A percentile compares a stretch with the other conserved stretches of the same genome.
phyloP scores from a whole-genome alignment of 2,888 invertebrate genomes.

The Philaethria dido region DNA sequence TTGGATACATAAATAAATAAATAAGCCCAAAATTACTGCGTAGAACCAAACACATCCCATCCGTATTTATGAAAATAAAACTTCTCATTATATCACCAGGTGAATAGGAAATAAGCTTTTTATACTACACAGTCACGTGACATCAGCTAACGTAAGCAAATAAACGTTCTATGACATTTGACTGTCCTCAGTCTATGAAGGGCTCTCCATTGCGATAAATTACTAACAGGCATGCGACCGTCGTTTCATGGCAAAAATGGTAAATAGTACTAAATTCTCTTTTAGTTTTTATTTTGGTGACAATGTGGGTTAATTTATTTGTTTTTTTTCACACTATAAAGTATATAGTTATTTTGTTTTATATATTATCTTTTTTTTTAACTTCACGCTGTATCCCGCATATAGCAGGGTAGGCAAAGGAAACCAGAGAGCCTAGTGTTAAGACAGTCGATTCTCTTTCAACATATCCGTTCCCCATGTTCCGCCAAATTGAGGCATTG shows the following conservation, averaged over 20 bases:
- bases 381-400: no score
- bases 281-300: background rate
- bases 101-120: slow-evolving; percentile 15
- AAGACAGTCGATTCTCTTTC: no score
- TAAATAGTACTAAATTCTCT: slow-evolving; percentile 9
- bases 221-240: slow-evolving; percentile 73
- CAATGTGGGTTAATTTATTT: background rate
- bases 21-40: background rate
- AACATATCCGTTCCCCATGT: no score
- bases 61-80: slow-evolving; percentile 13
- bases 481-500: no score
- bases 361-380: no score
- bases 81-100: slow-evolving; percentile 18
- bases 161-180: slow-evolving; percentile 79
- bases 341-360: background rate
- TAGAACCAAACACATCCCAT: background rate
- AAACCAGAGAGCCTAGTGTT: no score
- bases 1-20: no score
- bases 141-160: slow-evolving; percentile 57
- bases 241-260: slow-evolving; percentile 19
- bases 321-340: background rate
- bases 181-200: slow-evolving; percentile 81
- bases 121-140: slow-evolving; percentile 37
- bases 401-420: no score
- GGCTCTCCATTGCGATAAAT: slow-evolving; percentile 75